Evolutionary conservation across 2,113 vertebrate genomes (phyloP), one percentile per base, ranked within the genome.

Genomic region (Ameiurus melas): DNA sequence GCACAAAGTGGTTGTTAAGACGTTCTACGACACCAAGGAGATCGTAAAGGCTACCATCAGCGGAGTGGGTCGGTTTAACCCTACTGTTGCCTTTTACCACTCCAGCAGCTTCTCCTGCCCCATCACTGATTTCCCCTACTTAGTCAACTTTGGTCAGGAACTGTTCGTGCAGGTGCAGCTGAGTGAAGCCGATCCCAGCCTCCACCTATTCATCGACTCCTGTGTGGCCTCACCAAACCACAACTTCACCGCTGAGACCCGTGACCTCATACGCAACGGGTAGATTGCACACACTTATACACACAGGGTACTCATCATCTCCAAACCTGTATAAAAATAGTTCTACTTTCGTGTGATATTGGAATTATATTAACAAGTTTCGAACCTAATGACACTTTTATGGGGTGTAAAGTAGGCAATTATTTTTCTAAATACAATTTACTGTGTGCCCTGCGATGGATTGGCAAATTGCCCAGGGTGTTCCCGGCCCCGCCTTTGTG

Each of bases 201-300:
- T 97, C 78, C 78, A 95, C 20, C 87, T 97, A 17, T 96, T 95
- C 90, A 89, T 97, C 1, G 96, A 98, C 60, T 95, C 94, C 62
- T 97, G 96, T 19, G 90, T 93, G 89, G 91, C 97, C 13, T 96
- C 96, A 10, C 95, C 97, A 5, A 89, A 94, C 0, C 43, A 91
- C 68, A 93, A 96, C 83, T 96, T 96, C 85, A 89, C 91, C 0
- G 92, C 88, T 0, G 92, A 88, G 70, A 73, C 92, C 0, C 95
- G 96, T 1, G 95, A 97, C 88, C 93, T 97, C 30, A 93, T 97
- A 87, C 96, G 91, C 85, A 95, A 94, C 0, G 97, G 97, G 97
- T 97, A 94, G 25, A 19, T 7, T 13, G n/a, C 47, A 60, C 30
- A 60, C 57, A 58, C 53, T 16, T 25, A 36, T 19, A 81, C 79